Evolutionary conservation across 2,113 vertebrate species (phyloP).

Genomic region (Calyptomena viridis): DNA sequence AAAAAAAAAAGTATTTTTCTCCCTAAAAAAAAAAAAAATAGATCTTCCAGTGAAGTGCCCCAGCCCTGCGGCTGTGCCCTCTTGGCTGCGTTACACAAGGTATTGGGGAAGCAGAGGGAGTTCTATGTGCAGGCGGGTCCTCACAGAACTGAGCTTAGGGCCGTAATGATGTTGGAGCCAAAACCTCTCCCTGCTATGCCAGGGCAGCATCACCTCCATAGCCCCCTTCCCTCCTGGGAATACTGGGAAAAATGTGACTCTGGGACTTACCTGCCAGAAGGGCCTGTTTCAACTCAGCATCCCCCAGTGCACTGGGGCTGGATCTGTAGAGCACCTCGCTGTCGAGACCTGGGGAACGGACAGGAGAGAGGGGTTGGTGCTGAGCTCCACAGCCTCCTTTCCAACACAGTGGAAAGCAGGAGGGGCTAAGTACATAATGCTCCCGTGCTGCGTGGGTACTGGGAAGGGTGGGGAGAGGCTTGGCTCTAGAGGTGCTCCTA

Average conservation of each 20-base stretch:
- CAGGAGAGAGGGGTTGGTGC: neutral
- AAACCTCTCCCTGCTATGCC: neutral
- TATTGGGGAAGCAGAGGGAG: neutral
- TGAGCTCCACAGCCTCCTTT: neutral
- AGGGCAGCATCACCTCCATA: neutral
- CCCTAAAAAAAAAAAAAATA: neutral
- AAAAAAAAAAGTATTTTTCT: neutral
- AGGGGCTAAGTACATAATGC: neutral
- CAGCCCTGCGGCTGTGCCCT: neutral
- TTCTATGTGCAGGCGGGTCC: neutral
- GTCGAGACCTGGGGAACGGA: slow-evolving; percentile 61
- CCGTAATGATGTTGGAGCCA: rapidly evolving
- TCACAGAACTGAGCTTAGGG: neutral
- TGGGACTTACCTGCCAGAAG: slow-evolving; percentile 70
- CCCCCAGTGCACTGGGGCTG: neutral
- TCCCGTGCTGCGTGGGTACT: rapidly evolving
- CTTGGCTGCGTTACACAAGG: neutral
- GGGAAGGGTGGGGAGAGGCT: rapidly evolving
- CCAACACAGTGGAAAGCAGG: rapidly evolving
- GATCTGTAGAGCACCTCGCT: slow-evolving; percentile 61
- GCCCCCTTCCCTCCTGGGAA: neutral
- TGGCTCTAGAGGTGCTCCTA: rapidly evolving
- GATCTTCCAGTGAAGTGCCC: neutral
- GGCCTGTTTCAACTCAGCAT: slow-evolving; percentile 67
- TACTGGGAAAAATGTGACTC: rapidly evolving